phyloP scores from a whole-genome alignment of 2,888 invertebrate genomes.

The Copidosoma aretas region DNA sequence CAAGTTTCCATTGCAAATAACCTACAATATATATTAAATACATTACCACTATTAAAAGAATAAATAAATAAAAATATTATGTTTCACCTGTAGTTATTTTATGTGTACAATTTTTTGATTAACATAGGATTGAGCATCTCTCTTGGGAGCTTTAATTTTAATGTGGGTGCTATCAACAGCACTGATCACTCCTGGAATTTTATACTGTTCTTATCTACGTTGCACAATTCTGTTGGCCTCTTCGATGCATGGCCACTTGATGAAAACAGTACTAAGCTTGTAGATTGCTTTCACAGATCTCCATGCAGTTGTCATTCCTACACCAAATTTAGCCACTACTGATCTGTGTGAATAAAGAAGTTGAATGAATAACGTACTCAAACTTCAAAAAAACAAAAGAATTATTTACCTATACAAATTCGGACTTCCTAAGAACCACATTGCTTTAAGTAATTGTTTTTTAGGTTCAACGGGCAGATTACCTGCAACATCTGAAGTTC shows the following conservation, averaged over 20 bases:
- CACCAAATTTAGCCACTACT: no score
- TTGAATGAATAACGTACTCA: background rate
- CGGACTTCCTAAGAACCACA: background rate
- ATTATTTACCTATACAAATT: background rate
- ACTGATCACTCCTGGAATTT: no score
- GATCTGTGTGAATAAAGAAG: background rate
- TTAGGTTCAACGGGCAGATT: background rate
- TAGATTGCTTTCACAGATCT: no score
- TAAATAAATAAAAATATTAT: background rate
- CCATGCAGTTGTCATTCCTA: no score
- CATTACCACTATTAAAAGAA: background rate
- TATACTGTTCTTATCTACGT: no score
- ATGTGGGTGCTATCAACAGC: no score
- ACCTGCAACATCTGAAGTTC: background rate
- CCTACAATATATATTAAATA: background rate
- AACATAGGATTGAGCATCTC: background rate
- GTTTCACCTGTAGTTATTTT: background rate
- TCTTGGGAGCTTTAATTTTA: no score
- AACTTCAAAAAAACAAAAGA: background rate
- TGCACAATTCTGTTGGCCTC: no score
- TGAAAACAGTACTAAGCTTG: no score
- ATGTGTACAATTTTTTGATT: background rate
- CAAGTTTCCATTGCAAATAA: background rate
- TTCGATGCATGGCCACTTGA: no score
- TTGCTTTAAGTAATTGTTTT: background rate